phyloP scores from a whole-genome alignment of 2,888 invertebrate genomes.

The Caenorhabditis plicata region DNA sequence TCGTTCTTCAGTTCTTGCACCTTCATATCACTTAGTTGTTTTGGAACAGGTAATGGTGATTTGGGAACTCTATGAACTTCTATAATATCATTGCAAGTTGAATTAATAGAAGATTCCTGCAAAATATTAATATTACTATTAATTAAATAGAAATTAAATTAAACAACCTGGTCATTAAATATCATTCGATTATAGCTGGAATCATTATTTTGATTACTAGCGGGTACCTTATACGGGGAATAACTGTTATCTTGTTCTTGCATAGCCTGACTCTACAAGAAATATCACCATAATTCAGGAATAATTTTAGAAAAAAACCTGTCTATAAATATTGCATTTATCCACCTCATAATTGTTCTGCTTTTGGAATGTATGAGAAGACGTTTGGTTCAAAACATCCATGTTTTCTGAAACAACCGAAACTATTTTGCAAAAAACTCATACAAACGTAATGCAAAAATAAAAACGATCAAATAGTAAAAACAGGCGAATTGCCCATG shows the following conservation, averaged over 20 bases:
- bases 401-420: conserved; percentile 3
- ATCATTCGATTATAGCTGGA: too few species aligned
- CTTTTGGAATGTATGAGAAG: too few species aligned
- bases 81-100: conserved; percentile 1
- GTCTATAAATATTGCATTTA: too few species aligned
- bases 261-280: too few species aligned
- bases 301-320: too few species aligned
- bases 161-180: too few species aligned
- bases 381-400: conserved; percentile 7
- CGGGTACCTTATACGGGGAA: too few species aligned
- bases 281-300: too few species aligned
- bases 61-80: not conserved
- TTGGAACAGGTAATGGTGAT: not conserved
- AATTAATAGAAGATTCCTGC: conserved; percentile 25
- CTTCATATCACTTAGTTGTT: conserved; percentile 84
- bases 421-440: not conserved
- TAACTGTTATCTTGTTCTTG: too few species aligned
- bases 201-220: too few species aligned
- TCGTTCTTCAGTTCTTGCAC: conserved; percentile 74
- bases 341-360: too few species aligned
- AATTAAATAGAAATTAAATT: not conserved
- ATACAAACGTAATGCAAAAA: not conserved
- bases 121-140: conserved; percentile 3
- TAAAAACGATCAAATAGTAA: not conserved
- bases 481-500: not conserved